Percentiles rank a stretch among this genome's conserved stretches.
phyloP scores from a whole-genome alignment of 2,888 invertebrate species.

The Sesia bembeciformis region DNA sequence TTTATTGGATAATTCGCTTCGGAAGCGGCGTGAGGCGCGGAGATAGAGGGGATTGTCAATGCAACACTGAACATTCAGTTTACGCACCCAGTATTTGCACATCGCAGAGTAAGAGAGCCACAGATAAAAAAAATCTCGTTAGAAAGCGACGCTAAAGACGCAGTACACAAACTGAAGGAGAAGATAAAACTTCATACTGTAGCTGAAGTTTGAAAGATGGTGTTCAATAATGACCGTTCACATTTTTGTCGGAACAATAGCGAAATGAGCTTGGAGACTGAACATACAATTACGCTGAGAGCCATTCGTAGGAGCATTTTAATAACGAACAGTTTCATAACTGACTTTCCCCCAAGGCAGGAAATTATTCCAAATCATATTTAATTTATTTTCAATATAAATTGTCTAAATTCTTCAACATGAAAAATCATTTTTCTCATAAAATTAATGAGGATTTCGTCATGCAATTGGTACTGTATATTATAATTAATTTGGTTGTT shows the following conservation, averaged over 20 bases:
- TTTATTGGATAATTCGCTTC: constrained; percentile 71
- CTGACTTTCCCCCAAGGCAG: constrained; percentile 28
- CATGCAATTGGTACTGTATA: too few relatives aligned
- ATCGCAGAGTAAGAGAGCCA: constrained; percentile 10
- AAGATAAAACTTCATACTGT: not conserved
- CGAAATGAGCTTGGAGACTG: constrained; percentile 10
- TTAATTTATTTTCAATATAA: too few relatives aligned
- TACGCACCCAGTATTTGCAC: constrained; percentile 29
- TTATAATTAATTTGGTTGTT: too few relatives aligned
- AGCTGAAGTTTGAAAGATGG: not conserved
- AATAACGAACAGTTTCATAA: constrained; percentile 42
- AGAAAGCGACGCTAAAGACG: not conserved
- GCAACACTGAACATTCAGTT: constrained; percentile 64
- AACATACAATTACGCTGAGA: constrained; percentile 20
- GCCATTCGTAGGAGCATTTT: constrained; percentile 28
- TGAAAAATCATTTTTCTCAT: too few relatives aligned
- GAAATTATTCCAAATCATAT: constrained; percentile 26
- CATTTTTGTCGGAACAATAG: constrained; percentile 9
- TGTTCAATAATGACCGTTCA: not conserved
- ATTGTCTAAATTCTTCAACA: too few relatives aligned
- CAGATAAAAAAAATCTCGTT: constrained; percentile 11
- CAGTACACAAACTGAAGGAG: not conserved
- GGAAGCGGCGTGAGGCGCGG: constrained; percentile 49
- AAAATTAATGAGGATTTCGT: too few relatives aligned
- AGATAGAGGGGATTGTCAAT: constrained; percentile 68